Evolutionary conservation across 2,888 invertebrate genomes (phyloP).

Genomic region (Liposcelis brunnea): DNA sequence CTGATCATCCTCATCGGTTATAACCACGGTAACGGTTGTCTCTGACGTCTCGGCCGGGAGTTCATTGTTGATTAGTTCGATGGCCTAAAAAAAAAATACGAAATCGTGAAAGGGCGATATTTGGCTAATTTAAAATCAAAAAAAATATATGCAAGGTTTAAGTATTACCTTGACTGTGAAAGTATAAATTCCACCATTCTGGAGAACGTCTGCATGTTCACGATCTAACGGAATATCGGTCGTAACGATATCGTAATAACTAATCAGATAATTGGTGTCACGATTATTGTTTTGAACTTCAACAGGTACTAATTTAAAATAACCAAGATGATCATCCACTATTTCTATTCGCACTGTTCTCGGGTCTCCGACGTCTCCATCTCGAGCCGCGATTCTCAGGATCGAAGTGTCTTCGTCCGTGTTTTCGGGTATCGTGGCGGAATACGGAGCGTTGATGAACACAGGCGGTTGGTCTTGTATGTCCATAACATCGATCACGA

Average conservation of each 20-base stretch:
- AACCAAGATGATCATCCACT: conserved; percentile 48
- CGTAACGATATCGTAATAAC: conserved; percentile 31
- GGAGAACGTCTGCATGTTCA: conserved; percentile 52
- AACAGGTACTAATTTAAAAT: conserved; percentile 43
- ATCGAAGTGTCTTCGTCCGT: conserved; percentile 52
- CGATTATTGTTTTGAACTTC: conserved; percentile 30
- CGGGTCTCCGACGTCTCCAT: conserved; percentile 64
- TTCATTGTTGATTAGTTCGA: conserved; percentile 53
- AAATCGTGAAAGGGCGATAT: conserved; percentile 8
- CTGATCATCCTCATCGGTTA: conserved; percentile 64
- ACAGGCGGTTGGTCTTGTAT: conserved; percentile 68
- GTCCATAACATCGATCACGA: conserved; percentile 58
- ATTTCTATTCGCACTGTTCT: conserved; percentile 45
- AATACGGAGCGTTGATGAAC: conserved; percentile 67
- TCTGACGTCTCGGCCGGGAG: conserved; percentile 48
- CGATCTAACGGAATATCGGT: conserved; percentile 50
- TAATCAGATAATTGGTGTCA: conserved; percentile 31
- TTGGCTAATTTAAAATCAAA: neutral
- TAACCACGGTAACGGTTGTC: conserved; percentile 55
- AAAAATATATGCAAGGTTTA: neutral
- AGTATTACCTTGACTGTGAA: conserved; percentile 40
- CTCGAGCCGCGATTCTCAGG: conserved; percentile 53
- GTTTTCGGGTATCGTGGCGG: conserved; percentile 58
- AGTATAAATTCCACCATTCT: conserved; percentile 61
- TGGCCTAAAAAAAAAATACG: conserved; percentile 33